Percentiles rank a stretch among this genome's conserved stretches.
Conservation (phyloP, 2,797 vertebrate species). For the Chrosomus eos region DNA sequence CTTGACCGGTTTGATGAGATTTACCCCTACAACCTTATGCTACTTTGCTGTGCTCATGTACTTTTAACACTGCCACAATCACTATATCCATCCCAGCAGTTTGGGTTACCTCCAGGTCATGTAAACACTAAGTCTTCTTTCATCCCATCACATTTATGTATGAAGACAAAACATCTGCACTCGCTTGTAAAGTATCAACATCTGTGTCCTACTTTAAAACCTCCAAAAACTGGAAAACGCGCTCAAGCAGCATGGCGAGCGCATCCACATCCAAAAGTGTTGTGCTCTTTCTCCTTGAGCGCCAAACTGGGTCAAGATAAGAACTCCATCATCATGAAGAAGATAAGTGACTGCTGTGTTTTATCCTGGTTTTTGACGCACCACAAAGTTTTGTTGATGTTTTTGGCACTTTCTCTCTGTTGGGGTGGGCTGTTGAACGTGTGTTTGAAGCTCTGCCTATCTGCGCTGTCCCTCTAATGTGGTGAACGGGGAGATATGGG, state of each 20-base stretch:
- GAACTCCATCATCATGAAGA: conserved; percentile 32
- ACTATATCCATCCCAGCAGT: conserved; percentile 14
- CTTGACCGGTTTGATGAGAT: background rate
- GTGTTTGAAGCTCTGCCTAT: conserved; percentile 34
- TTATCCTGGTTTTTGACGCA: background rate
- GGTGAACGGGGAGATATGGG: conserved; percentile 18
- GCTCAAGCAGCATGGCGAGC: background rate
- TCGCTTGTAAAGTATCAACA: conserved; percentile 28
- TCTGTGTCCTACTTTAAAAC: conserved; percentile 49
- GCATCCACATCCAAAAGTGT: conserved; percentile 10
- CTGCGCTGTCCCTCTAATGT: conserved; percentile 43
- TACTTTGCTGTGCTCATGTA: background rate
- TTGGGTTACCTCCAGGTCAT: conserved; percentile 4
- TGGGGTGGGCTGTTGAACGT: background rate
- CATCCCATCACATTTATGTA: conserved; percentile 28
- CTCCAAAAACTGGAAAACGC: conserved; percentile 13
- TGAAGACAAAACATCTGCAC: conserved; percentile 46
- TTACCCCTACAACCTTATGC: background rate
- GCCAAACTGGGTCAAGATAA: conserved; percentile 57
- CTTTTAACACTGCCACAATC: conserved; percentile 9
- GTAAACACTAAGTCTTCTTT: conserved; percentile 3
- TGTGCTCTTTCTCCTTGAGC: conserved; percentile 8
- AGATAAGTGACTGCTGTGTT: conserved; percentile 30
- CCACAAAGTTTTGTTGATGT: conserved; percentile 36
- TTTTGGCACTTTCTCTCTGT: conserved; percentile 36